A percentile compares a stretch with the other conserved stretches of the same genome.
These are phyloP conservation scores for Mesoligia furuncula DNA, from an alignment of 2,888 invertebrate species.

Conservation along the genomic window DNA sequence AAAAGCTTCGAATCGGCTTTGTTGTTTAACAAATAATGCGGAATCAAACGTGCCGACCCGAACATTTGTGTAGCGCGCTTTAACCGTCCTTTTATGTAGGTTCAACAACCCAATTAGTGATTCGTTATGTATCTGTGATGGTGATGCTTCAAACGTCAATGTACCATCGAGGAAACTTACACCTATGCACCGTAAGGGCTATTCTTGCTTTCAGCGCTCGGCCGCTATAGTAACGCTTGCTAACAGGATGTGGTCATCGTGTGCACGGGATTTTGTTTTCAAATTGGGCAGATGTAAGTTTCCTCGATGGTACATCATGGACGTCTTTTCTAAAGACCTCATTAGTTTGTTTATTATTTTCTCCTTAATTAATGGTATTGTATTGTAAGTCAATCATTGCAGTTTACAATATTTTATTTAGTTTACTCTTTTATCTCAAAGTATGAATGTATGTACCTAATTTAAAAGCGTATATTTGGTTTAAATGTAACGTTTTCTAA, in stretches of 20 bases:
- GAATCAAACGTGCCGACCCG: neutral
- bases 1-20: neutral
- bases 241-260: no score
- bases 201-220: no score
- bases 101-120: slow-evolving; percentile 49
- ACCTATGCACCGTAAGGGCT: no score
- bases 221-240: no score
- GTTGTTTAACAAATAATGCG: neutral
- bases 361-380: slow-evolving; percentile 27
- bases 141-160: slow-evolving; percentile 21
- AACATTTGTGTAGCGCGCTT: neutral
- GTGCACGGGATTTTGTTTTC: no score
- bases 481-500: neutral
- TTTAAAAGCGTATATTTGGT: neutral
- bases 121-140: slow-evolving; percentile 30
- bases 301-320: neutral
- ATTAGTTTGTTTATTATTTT: slow-evolving; percentile 18
- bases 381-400: slow-evolving; percentile 17
- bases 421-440: neutral
- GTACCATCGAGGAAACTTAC: no score
- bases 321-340: slow-evolving; percentile 22
- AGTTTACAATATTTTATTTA: neutral
- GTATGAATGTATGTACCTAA: neutral
- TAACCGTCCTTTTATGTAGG: slow-evolving; percentile 46
- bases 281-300: no score